These are phyloP conservation scores for Atherix ibis DNA, from an alignment of 2,888 invertebrate genomes.

Conservation along the genomic window DNA sequence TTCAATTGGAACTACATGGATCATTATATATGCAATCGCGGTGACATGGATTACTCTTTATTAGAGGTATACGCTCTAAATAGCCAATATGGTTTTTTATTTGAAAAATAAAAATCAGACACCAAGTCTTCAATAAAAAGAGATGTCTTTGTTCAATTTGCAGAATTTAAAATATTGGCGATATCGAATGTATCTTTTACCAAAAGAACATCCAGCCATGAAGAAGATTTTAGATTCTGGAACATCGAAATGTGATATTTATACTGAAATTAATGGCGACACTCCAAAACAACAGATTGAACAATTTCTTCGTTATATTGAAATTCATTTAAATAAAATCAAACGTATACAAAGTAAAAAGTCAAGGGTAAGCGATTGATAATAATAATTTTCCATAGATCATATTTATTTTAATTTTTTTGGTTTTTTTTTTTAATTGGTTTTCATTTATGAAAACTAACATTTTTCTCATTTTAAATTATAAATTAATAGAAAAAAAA, in stretches of 20 bases:
- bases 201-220: constrained; percentile 62
- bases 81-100: no score
- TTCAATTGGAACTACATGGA: constrained; percentile 98
- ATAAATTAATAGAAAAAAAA: no score
- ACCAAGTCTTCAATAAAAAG: no score
- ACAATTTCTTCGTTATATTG: constrained; percentile 67
- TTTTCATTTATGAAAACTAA: no score
- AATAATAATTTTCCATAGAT: background rate
- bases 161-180: constrained; percentile 81
- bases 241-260: constrained; percentile 65
- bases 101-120: no score
- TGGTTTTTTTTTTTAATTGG: no score
- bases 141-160: no score
- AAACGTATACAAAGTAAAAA: constrained; percentile 60
- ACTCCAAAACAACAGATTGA: constrained; percentile 45
- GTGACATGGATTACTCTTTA: constrained; percentile 78
- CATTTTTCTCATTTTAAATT: no score
- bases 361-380: constrained; percentile 47
- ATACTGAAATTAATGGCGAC: constrained; percentile 38
- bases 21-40: constrained; percentile 88
- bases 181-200: constrained; percentile 76
- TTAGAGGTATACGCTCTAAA: constrained; percentile 67
- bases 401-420: no score
- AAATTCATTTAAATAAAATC: constrained; percentile 77
- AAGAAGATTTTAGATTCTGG: constrained; percentile 62